Evolutionary conservation across 1,140 invertebrate genomes (phyloP).

Genomic region (Trinorchestia longiramus): DNA sequence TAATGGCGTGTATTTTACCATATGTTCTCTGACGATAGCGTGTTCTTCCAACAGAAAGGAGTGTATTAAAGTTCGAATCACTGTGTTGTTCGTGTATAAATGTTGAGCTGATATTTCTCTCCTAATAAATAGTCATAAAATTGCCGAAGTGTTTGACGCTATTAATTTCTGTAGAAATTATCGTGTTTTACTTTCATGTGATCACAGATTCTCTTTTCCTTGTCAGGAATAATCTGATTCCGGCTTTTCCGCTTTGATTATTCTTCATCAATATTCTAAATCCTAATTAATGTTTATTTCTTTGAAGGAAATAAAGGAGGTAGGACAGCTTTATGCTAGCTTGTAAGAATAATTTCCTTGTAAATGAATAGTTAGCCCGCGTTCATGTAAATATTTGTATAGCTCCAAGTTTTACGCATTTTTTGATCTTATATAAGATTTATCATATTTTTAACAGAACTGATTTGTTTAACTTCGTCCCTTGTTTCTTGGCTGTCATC

Average conservation of each 20-base stretch:
- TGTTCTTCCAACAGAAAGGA: neutral
- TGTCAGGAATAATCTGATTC: neutral
- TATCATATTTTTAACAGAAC: neutral
- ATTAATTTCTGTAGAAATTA: neutral
- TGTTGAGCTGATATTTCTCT: neutral
- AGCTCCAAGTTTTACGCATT: neutral
- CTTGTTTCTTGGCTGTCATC: neutral
- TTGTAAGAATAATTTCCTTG: neutral
- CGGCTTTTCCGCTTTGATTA: neutral
- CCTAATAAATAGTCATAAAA: neutral
- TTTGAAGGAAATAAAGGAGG: neutral
- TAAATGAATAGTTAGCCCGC: slow-evolving; percentile 11
- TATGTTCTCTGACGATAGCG: neutral
- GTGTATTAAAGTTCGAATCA: neutral
- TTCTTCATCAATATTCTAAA: neutral
- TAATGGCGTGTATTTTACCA: neutral
- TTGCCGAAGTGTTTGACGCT: neutral
- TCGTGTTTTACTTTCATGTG: neutral
- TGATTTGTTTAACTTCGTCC: neutral
- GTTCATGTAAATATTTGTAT: slow-evolving; percentile 46
- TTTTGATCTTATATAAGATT: neutral
- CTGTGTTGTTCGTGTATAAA: neutral
- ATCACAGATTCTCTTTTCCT: neutral
- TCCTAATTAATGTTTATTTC: neutral
- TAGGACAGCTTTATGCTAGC: slow-evolving; percentile 49